A percentile compares a stretch with the other conserved stretches of the same genome.
Conservation (phyloP, 2,113 vertebrate species). For the Nasalis larvatus region DNA sequence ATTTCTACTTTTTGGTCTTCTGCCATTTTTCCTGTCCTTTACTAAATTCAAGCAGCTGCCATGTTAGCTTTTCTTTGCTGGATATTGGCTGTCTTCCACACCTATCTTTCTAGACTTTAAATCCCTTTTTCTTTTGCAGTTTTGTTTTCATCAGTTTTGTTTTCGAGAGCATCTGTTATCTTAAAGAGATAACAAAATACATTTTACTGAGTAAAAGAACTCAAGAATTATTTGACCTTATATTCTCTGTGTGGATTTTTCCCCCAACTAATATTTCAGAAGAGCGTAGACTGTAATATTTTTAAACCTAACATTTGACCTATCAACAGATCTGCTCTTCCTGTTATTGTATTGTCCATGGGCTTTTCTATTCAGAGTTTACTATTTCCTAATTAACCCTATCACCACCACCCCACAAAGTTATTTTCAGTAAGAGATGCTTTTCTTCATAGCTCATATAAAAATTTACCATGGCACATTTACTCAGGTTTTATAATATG, state of each 20-base stretch:
- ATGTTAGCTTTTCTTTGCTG: neutral
- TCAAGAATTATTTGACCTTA: conserved; percentile 31
- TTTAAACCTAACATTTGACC: neutral
- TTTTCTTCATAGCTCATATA: neutral
- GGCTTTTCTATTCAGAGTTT: conserved; percentile 31
- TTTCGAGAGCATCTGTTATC: conserved; percentile 22
- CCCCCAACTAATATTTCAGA: neutral
- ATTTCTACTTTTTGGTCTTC: neutral
- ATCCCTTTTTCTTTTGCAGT: neutral
- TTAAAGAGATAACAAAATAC: conserved; percentile 19
- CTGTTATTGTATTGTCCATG: neutral
- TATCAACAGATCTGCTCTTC: neutral
- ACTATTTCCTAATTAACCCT: conserved; percentile 3
- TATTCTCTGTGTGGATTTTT: conserved; percentile 30
- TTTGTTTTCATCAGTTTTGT: conserved; percentile 42
- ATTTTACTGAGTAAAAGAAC: conserved; percentile 17
- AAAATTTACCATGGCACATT: neutral
- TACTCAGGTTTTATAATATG: neutral
- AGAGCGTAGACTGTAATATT: neutral
- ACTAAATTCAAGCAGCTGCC: neutral
- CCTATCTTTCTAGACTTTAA: conserved; percentile 24
- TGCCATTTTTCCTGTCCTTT: conserved; percentile 10
- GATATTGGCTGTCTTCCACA: neutral
- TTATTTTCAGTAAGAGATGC: conserved; percentile 22
- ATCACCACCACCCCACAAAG: neutral